phyloP scores from a whole-genome alignment of 2,113 vertebrate species.

The Crotalus viridis region DNA sequence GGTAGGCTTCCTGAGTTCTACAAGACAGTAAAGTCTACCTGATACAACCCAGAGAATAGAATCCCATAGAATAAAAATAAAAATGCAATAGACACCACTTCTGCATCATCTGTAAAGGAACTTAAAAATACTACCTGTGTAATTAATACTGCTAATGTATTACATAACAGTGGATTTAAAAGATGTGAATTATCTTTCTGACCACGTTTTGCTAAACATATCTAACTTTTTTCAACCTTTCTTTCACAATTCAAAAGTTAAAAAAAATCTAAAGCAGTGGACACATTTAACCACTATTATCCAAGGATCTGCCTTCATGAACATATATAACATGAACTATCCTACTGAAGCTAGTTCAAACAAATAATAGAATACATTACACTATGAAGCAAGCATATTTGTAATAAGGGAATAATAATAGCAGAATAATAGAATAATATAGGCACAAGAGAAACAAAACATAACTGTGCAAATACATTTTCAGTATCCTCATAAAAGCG shows the following conservation, averaged over 20 bases:
- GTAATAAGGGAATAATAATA: not conserved
- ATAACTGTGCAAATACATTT: not conserved
- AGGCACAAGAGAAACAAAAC: not conserved
- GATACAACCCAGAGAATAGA: not conserved
- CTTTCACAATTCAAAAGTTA: constrained; percentile 18
- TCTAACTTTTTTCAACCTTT: not conserved
- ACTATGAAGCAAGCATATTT: not conserved
- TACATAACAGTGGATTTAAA: not conserved
- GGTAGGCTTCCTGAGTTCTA: not conserved
- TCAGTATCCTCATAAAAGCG: not conserved
- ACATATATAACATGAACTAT: not conserved
- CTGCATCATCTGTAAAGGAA: not conserved
- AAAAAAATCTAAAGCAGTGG: not conserved
- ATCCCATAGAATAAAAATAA: not conserved
- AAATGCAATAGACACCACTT: not conserved
- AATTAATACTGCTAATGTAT: not conserved
- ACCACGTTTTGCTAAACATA: not conserved
- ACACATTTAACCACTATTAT: not conserved
- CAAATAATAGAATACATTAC: not conserved
- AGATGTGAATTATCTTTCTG: not conserved
- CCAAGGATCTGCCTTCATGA: not conserved
- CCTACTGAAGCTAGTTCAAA: not conserved
- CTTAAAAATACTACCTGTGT: not conserved
- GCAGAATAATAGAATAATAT: not conserved
- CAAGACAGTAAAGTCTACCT: not conserved